These are phyloP conservation scores for Apodemia hepburni DNA, from an alignment of 2,888 invertebrate genomes.

Conservation along the genomic window DNA sequence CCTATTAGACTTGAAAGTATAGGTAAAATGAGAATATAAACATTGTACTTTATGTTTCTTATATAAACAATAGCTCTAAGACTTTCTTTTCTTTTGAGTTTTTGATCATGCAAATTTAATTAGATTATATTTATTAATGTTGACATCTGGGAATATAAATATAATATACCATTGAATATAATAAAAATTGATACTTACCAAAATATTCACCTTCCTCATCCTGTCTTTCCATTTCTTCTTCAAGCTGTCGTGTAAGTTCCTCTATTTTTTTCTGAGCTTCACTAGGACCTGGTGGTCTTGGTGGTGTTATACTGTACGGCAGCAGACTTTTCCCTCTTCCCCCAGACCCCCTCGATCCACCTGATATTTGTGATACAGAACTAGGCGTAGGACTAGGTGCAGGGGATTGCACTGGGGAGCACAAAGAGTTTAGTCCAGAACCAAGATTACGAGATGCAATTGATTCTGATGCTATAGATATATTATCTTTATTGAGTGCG, in stretches of 20 bases:
- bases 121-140: too few relatives aligned
- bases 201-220: conserved; percentile 98
- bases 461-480: conserved; percentile 59
- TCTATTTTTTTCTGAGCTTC: conserved; percentile 97
- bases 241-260: conserved; percentile 93
- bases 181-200: conserved; percentile 81
- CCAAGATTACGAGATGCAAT: conserved; percentile 61
- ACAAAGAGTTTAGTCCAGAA: conserved; percentile 67
- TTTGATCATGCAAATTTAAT: too few relatives aligned
- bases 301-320: conserved; percentile 94
- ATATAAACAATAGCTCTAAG: too few relatives aligned
- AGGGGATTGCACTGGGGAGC: conserved; percentile 77
- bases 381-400: conserved; percentile 84
- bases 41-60: too few relatives aligned
- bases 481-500: conserved; percentile 67
- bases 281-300: conserved; percentile 92
- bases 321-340: conserved; percentile 84
- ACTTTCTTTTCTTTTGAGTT: too few relatives aligned
- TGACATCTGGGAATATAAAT: too few relatives aligned
- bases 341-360: conserved; percentile 79
- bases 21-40: too few relatives aligned
- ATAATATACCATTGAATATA: too few relatives aligned
- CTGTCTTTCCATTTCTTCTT: conserved; percentile 97
- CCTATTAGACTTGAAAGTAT: too few relatives aligned
- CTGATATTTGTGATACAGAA: conserved; percentile 80